Base-by-base conservation (phyloP, 2,888 invertebrate species). In the Eristalis tenax region DNA sequence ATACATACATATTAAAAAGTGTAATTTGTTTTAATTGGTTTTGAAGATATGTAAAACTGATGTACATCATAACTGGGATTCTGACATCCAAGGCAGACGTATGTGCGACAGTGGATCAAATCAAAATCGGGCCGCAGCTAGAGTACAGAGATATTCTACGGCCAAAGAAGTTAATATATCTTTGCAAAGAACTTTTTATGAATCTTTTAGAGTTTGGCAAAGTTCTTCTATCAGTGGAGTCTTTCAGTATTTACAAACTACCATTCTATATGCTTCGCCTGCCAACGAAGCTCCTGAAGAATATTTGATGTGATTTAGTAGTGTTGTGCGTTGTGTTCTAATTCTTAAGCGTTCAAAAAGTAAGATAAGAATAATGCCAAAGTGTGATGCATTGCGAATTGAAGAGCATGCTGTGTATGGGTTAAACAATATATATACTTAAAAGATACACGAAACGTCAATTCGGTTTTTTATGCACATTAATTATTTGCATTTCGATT, bases 31-130 rank as follows among this genome's bases (percentile, higher is more conserved):
- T 59, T n/a, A 11, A 13, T 43, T 50, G 15, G 10, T 69, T 23
- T 64, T 73, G 43, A 85, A 92, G 92, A 89, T 91, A 92, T 77
- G 91, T 92, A 77, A 92, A 92, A 89, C 90, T 92, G 88, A 91
- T 92, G 89, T 92, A 92, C 88, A 92, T 92, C 85, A 92, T 92
- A 50, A 91, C 92, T 40, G 92, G 92, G 50, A 92, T 92, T 66
- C 89, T 92, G 50, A 90, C 91, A 66, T 91, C 92, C 83, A 92
- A 92, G 86, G 92, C 90, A 78, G 91, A 91, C 78, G 91, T 92
- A 70, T 92, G 92, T 88, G 91, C 92, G 68, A 92, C 92, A 6
- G 92, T 92, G 23, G 92, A 92, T 88, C 89, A 91, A 88, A 92
- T 92, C 18, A 91, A 91, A 81, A 91, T 92, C 38, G 90, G 92